Evolutionary conservation across 2,888 invertebrate genomes (phyloP).

Genomic region (Drosophila eohydei): DNA sequence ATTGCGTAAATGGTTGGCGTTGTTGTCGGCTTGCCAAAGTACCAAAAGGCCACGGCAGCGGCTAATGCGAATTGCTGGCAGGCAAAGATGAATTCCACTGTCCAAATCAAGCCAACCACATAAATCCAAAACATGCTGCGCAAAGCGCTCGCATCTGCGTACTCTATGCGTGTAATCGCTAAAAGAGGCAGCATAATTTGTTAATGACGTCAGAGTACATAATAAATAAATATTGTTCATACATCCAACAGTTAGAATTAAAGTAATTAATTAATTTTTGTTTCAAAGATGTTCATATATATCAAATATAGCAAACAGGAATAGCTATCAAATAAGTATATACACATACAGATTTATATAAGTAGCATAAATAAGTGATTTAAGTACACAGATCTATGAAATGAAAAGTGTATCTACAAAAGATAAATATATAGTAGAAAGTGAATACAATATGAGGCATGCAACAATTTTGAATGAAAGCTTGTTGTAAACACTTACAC

Average conservation of each 20-base stretch:
- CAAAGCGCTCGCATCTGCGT: slow-evolving; percentile 91
- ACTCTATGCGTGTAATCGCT: slow-evolving; percentile 90
- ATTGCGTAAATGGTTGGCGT: slow-evolving; percentile 87
- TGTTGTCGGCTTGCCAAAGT: slow-evolving; percentile 91
- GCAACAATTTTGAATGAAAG: slow-evolving; percentile 15
- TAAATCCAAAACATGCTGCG: slow-evolving; percentile 98
- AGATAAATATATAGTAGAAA: not conserved
- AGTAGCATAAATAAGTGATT: not conserved
- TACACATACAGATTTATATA: not conserved
- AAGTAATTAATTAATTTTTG: not conserved
- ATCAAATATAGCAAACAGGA: not conserved
- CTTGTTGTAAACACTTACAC: slow-evolving; percentile 49
- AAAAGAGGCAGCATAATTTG: not conserved
- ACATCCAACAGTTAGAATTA: not conserved
- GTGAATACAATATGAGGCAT: slow-evolving; percentile 16
- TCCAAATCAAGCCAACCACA: slow-evolving; percentile 95
- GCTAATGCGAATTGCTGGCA: slow-evolving; percentile 98
- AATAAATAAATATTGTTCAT: not conserved
- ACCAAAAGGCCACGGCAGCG: slow-evolving; percentile 97
- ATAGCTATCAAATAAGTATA: not conserved
- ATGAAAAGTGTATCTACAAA: slow-evolving; percentile 22
- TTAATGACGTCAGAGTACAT: not conserved
- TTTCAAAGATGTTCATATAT: not conserved
- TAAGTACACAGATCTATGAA: not conserved
- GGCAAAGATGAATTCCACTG: slow-evolving; percentile 96